Evolutionary conservation across 2,888 invertebrate species (phyloP), one percentile per base, ranked within the genome.

Genomic region (Eristalinus aeneus): DNA sequence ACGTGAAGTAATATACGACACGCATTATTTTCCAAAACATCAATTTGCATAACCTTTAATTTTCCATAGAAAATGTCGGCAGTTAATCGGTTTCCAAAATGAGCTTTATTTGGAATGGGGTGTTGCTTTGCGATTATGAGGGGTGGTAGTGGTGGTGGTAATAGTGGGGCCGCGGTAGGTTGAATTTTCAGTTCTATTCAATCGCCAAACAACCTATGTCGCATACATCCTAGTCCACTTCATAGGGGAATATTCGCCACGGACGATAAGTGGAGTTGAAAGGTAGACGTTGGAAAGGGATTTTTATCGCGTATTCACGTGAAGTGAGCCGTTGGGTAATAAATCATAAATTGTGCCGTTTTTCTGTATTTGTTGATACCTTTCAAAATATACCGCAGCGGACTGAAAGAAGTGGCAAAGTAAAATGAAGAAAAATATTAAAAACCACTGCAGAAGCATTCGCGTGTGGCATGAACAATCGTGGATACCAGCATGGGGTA

Each of bases 31-130:
- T 77, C 77, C 73, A 77, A 83, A 77, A 77, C 82, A 83, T 73
- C 73, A 77, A 77, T 83, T 83, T 83, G 77, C 82, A 83, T 83
- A 83, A 73, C 77, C 82, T 77, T 83, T 83, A 83, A 77, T 83
- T 68, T 73, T 76, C 81, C 73, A 73, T 77, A 73, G 61, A 63
- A 72, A 82, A 82, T 72, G 71, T 68, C 65, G 63, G 58, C 72
- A 82, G 77, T 77, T 77, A 83, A 83, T 83, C 73, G 77, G 58
- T 76, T 46, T 11, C 76, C 54, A 60, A 71, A 76, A 65, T 60
- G 39, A 46, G 68, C 6, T 36, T 16, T 22, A 2, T 31, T 20
- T 34, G 1, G 46, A 16, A 1, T 16, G 46, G 46, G 12, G 12
- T 31, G 27, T 60, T 60, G 31, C 16, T n/a, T n/a, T n/a, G n/a